Base-by-base conservation (phyloP, 2,888 invertebrate species). In the Abrostola triplasia region DNA sequence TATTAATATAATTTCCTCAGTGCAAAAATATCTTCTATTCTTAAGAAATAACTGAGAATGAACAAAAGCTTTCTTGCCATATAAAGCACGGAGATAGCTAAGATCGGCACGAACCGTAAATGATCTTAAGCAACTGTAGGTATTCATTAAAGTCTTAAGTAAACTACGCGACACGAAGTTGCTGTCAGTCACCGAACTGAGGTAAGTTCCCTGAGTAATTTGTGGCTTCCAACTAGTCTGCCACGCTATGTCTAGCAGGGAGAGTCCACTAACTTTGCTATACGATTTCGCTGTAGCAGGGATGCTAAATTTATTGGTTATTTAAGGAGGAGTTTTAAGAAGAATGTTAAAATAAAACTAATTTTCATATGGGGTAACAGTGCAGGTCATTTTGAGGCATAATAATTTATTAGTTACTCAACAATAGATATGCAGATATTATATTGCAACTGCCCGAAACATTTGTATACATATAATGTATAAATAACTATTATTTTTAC, bases 151-250 rank as follows among this genome's bases (percentile, higher is more conserved):
- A 84, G 77, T 77, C 80, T 79, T 79, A 78, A 81, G 81, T 81
- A 81, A 84, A 84, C 76, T 80, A 79, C 80, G 83, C 82, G 84
- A 86, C 83, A 78, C 84, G 76, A 87, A 89, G 88, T 88, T 84
- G 64, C 73, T 82, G 87, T 88, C 90, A 87, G 83, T 91, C 88
- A 88, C 80, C 72, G 76, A 73, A 60, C 63, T 67, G 76, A 81
- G 80, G 80, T 80, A 84, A 85, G 81, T 84, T 82, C 73, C 61
- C 68, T 70, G 64, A 79, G 79, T 76, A 79, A 79, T 79, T 79
- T 79, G 79, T 79, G 79, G 79, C 70, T 79, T 72, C 80, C 64
- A 83, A 83, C 75, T 82, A 73, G 68, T 67, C 70, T 71, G 64
- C 67, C 73, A 70, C 69, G 70, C 67, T 70, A 57, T 73, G 79